phyloP scores from a whole-genome alignment of 2,113 vertebrate genomes.

The Rhea americana region DNA sequence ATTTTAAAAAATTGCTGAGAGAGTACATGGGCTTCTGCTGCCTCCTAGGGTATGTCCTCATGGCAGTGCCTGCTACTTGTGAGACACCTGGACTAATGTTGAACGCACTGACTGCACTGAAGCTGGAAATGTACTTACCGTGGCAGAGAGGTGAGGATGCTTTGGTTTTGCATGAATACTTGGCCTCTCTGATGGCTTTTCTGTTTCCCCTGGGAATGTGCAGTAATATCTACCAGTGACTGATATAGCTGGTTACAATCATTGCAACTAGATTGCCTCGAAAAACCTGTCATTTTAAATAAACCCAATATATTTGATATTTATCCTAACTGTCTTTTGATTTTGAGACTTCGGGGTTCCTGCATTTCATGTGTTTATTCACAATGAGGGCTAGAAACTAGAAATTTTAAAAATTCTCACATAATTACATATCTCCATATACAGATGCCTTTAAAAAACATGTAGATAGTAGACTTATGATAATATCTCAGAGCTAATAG shows the following conservation, averaged over 20 bases:
- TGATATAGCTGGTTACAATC: neutral
- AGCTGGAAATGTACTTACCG: accelerated
- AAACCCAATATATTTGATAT: neutral
- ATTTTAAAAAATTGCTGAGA: neutral
- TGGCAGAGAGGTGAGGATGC: neutral
- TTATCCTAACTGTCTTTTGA: neutral
- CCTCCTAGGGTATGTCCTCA: constrained; percentile 53
- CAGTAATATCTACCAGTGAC: neutral
- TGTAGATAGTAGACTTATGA: accelerated
- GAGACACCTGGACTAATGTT: neutral
- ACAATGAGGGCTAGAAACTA: neutral
- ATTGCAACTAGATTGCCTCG: neutral
- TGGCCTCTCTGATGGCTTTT: neutral
- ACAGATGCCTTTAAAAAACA: neutral
- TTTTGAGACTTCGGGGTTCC: neutral
- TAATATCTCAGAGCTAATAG: neutral
- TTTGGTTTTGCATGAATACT: neutral
- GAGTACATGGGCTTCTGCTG: constrained; percentile 41
- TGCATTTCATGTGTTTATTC: neutral
- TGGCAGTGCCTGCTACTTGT: neutral
- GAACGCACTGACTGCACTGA: neutral
- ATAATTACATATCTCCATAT: neutral
- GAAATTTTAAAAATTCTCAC: neutral
- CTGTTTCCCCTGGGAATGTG: neutral
- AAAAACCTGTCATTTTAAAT: neutral